Base-by-base conservation (phyloP, 2,113 vertebrate genomes). In the Daubentonia madagascariensis region DNA sequence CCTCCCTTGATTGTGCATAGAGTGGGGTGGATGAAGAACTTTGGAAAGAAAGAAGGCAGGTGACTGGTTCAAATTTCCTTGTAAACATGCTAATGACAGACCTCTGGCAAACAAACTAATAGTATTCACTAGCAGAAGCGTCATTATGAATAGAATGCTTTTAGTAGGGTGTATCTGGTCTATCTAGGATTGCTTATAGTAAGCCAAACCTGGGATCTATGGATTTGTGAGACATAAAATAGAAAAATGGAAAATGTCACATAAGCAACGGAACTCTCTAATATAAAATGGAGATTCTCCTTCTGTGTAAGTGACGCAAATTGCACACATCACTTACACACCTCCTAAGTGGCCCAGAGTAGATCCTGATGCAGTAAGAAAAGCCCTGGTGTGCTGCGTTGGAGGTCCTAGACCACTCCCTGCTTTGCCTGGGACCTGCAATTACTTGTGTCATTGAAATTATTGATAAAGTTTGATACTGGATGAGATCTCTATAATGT, bases 1-100 rank as follows among this genome's bases (percentile, higher is more conserved):
- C 87, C 28, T 79, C 48, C 40, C 52, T 28, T 65, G 52, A 11
- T 25, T 84, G n/a, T n/a, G 30, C 50, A 40, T 9, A 18, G 35
- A 52, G 14, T 75, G 35, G 16, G 37, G 8, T 43, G n/a, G 12
- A 68, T 48, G 30, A 90, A 84, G 59, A 67, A 61, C n/a, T 92
- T 81, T 35, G 28, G 50, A 92, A 89, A 91, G 59, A 85, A 92
- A 63, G 7, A 63, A 84, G 28, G 52, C 25, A 93, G 54, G 45
- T 43, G 11, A n/a, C 23, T 0, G 0, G 30, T 75, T 94, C 73
- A 68, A 35, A 86, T 96, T 22, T 67, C 30, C 88, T 83, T 80
- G 25, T 80, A 84, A 92, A 89, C 22, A 37, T 61, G 14, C 63
- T 78, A 40, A 40, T 52, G 22, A 78, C 35, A 91, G 37, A 88